These are phyloP conservation scores for Triplophysa tibetana DNA, from an alignment of 2,113 vertebrate species.

Conservation along the genomic window DNA sequence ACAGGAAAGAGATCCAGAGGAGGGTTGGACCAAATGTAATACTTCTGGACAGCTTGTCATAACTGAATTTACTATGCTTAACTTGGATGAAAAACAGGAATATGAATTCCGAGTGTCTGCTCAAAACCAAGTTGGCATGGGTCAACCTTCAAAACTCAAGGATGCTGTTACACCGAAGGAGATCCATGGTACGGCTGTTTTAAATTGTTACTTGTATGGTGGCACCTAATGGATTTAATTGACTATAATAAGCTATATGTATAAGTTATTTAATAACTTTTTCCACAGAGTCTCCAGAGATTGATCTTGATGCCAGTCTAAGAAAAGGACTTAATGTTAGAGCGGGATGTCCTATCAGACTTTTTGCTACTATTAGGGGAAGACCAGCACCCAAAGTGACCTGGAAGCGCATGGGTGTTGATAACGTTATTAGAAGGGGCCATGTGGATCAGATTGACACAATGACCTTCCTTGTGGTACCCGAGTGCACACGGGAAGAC, in stretches of 20 bases:
- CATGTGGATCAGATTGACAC: constrained; percentile 95
- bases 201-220: not conserved
- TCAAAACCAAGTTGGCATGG: constrained; percentile 95
- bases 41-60: constrained; percentile 86
- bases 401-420: constrained; percentile 90
- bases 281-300: constrained; percentile 90
- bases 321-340: constrained; percentile 91
- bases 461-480: constrained; percentile 97
- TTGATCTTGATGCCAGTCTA: constrained; percentile 95
- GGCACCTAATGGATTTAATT: not conserved
- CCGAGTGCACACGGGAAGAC: constrained; percentile 94
- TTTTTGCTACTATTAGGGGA: constrained; percentile 92
- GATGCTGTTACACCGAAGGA: constrained; percentile 93
- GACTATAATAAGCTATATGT: too few relatives aligned
- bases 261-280: constrained; percentile 20
- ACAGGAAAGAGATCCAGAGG: constrained; percentile 76
- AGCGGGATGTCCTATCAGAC: constrained; percentile 94
- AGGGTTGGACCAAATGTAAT: constrained; percentile 93
- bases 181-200: constrained; percentile 81
- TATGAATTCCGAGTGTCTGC: constrained; percentile 97
- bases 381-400: constrained; percentile 93
- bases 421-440: constrained; percentile 92
- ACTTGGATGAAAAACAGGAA: constrained; percentile 88
- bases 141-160: constrained; percentile 90
- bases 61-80: constrained; percentile 89